These are phyloP conservation scores for Hassar affinis DNA, from an alignment of 2,113 vertebrate genomes.

Conservation along the genomic window DNA sequence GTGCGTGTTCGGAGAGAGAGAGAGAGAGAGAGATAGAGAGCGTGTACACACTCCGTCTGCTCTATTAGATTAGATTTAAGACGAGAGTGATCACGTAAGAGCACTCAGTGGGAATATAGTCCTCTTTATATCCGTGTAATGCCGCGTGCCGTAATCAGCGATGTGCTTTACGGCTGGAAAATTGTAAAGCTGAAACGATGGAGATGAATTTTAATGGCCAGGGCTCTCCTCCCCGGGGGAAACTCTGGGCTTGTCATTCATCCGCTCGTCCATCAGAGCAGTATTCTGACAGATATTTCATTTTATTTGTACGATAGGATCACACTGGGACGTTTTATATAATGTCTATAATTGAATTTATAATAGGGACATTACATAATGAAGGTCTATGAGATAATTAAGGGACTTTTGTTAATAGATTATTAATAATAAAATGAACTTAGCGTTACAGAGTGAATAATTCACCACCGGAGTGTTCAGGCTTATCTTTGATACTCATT, in stretches of 20 bases:
- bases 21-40: no score
- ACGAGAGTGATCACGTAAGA: neutral
- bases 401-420: neutral
- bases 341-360: no score
- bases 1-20: neutral
- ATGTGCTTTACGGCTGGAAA: neutral
- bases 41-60: neutral
- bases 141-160: conserved; percentile 5
- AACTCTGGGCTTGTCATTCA: no score
- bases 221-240: neutral
- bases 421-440: no score
- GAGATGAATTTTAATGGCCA: neutral
- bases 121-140: neutral
- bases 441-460: neutral
- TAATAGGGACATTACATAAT: no score
- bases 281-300: neutral
- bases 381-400: neutral
- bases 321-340: no score
- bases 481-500: no score
- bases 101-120: neutral
- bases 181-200: neutral
- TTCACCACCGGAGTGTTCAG: no score
- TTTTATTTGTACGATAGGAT: fast-evolving
- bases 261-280: no score
- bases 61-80: conserved; percentile 7